Conservation (phyloP, 2,113 vertebrate species). For the Papio anubis region DNA sequence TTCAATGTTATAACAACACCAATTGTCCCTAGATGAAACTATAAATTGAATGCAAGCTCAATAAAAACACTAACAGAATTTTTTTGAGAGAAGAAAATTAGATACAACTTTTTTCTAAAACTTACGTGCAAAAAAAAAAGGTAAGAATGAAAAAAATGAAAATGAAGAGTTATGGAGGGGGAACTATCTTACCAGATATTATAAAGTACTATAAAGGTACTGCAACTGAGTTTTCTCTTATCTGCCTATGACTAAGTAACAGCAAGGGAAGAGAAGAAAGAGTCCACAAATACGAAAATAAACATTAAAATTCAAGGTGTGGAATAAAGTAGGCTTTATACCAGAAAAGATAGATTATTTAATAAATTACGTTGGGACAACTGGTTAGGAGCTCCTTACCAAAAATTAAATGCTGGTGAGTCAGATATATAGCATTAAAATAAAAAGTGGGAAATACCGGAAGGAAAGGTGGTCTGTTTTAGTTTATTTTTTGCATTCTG, state of each 20-base stretch:
- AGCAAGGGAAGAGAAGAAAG: not conserved
- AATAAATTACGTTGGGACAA: not conserved
- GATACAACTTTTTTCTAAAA: not conserved
- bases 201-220: not conserved
- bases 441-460: not conserved
- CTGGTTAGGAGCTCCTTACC: not conserved
- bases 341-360: not conserved
- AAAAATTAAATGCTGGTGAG: not conserved
- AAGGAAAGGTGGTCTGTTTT: not conserved
- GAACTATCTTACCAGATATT: not conserved
- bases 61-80: not conserved
- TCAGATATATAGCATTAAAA: not conserved
- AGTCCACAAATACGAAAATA: not conserved
- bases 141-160: not conserved
- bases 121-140: not conserved
- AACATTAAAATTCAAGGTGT: not conserved
- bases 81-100: not conserved
- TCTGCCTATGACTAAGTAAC: not conserved
- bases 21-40: constrained; percentile 1
- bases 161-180: not conserved
- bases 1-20: not conserved
- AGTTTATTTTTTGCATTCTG: not conserved
- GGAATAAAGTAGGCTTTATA: not conserved
- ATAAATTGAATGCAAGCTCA: not conserved
- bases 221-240: not conserved